Base-by-base conservation (phyloP, 2,797 vertebrate genomes). In the Sebastiscus tertius region DNA sequence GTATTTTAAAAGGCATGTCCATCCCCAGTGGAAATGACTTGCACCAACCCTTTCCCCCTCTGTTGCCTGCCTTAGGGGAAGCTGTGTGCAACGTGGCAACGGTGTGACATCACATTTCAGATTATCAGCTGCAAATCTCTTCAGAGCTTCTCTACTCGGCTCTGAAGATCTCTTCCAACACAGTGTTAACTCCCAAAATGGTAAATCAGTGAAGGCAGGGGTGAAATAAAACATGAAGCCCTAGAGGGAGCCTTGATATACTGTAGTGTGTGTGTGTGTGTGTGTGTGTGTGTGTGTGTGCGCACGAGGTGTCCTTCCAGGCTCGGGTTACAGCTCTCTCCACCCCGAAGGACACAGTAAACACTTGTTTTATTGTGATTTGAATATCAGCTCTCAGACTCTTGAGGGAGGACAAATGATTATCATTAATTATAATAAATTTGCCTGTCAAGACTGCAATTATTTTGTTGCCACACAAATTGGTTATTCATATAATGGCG, bases 401-500 rank as follows among this genome's bases (percentile, higher is more conserved):
- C 88, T 52, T n/a, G 74, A 61, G 76, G 79, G 90, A 95, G 94
- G 93, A 91, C 82, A 93, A 97, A 93, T 94, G 61, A 96, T 96
- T 95, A 93, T 93, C 92, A 96, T 97, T 96, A 96, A 96, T 97
- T 98, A 95, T 80, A 94, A 95, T 92, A 95, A 94, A 95, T 94
- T 94, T 92, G 86, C 93, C 93, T 92, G 95, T 96, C 96, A 96
- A 88, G 87, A 87, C 84, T 88, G 89, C 93, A 96, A 95, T 97
- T 97, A 96, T 95, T 96, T 94, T 95, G 89, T 93, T 94, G 90
- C 91, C 94, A 89, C 95, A 96, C 92, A 94, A 95, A 95, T 95
- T 95, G 94, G 87, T 93, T 91, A 79, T 89, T 95, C 85, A 88
- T 90, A 75, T 85, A 88, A 86, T 82, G 89, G 89, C 82, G 34